Evolutionary conservation across 2,888 invertebrate genomes (phyloP).

Genomic region (Calliphora vomitoria): DNA sequence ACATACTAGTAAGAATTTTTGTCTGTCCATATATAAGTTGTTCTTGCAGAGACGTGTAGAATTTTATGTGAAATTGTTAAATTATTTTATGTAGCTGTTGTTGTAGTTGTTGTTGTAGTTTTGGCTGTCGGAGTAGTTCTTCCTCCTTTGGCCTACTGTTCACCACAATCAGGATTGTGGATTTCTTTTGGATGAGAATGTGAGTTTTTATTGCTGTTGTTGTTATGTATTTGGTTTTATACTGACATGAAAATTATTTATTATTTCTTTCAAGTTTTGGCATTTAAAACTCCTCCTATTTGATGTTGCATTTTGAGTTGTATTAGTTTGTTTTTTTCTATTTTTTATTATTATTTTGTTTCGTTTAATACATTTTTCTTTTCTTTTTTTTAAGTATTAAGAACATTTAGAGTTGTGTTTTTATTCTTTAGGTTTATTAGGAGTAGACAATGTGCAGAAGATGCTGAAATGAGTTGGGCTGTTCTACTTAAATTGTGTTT

Average conservation of each 20-base stretch:
- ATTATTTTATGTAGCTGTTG: constrained; percentile 42
- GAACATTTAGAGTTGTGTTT: constrained; percentile 16
- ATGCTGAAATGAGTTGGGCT: constrained; percentile 44
- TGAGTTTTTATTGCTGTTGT: constrained; percentile 44
- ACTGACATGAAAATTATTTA: constrained; percentile 75
- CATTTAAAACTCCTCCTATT: constrained; percentile 74
- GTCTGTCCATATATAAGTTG: neutral
- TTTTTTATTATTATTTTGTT: constrained; percentile 30
- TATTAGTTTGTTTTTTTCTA: constrained; percentile 12
- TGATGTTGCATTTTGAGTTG: constrained; percentile 72
- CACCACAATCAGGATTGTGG: constrained; percentile 46
- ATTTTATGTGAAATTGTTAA: constrained; percentile 49
- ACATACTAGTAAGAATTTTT: neutral
- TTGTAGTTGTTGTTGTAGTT: constrained; percentile 4
- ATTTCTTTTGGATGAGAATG: constrained; percentile 41
- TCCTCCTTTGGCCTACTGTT: constrained; percentile 68
- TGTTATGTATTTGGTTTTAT: constrained; percentile 39
- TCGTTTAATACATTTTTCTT: constrained; percentile 10
- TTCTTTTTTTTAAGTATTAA: constrained; percentile 51
- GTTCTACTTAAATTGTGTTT: constrained; percentile 49
- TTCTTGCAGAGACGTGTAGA: no score
- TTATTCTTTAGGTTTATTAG: constrained; percentile 2
- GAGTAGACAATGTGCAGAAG: constrained; percentile 2
- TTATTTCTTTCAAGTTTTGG: constrained; percentile 76
- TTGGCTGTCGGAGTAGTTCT: constrained; percentile 47